phyloP scores from a whole-genome alignment of 2,113 vertebrate genomes.

The Chauna torquata region DNA sequence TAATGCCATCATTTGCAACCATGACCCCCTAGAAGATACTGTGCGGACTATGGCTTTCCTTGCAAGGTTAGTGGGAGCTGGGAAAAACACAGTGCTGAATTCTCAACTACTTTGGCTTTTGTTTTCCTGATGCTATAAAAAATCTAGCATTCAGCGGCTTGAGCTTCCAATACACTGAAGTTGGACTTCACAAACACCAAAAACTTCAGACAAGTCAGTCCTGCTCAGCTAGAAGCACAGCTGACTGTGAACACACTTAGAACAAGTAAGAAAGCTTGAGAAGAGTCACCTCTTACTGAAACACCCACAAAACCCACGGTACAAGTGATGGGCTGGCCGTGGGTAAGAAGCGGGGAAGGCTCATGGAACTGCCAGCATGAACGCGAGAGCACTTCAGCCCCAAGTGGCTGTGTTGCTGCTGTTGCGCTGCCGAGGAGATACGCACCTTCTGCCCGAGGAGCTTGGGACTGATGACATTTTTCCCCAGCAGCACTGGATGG shows the following conservation, averaged over 20 bases:
- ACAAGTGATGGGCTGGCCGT: background rate
- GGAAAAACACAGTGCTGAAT: slow-evolving; percentile 25
- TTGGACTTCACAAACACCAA: background rate
- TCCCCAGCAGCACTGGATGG: background rate
- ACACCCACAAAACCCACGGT: background rate
- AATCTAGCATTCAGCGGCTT: background rate
- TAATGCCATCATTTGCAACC: slow-evolving; percentile 50
- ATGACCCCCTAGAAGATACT: slow-evolving; percentile 42
- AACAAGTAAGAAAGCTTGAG: background rate
- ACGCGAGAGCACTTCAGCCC: background rate
- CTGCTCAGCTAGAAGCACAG: background rate
- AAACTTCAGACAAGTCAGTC: background rate
- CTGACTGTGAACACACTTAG: background rate
- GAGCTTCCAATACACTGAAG: background rate
- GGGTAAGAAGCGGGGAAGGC: background rate
- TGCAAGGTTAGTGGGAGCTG: background rate
- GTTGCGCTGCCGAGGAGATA: background rate
- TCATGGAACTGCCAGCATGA: background rate
- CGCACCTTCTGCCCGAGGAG: background rate
- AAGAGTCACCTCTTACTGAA: background rate
- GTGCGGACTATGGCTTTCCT: slow-evolving; percentile 19
- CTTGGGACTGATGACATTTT: background rate
- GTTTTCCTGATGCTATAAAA: background rate
- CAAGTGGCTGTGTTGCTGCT: rapidly evolving
- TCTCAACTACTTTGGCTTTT: slow-evolving; percentile 37